Conservation (phyloP, 1,140 invertebrate genomes). For the Ruditapes philippinarum region DNA sequence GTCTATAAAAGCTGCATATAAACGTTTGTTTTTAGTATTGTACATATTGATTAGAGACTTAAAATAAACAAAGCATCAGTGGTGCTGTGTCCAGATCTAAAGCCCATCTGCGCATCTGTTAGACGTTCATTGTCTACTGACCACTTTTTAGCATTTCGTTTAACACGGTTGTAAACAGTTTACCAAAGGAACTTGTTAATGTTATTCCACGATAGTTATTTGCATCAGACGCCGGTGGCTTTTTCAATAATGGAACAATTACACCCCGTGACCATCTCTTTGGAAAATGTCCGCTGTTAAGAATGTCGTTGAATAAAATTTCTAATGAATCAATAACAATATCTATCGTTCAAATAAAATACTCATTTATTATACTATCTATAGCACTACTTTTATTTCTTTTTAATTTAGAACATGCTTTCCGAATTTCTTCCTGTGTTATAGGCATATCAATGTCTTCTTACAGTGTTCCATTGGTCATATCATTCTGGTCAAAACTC, state of each 20-base stretch:
- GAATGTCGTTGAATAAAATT: slow-evolving; percentile 22
- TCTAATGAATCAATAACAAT: background rate
- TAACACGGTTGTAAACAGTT: background rate
- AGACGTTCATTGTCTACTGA: background rate
- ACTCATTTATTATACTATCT: background rate
- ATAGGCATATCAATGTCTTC: background rate
- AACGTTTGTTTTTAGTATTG: too few species aligned
- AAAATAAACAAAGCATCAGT: background rate
- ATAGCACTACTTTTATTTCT: background rate
- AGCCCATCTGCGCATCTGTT: background rate
- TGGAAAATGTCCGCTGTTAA: slow-evolving; percentile 6
- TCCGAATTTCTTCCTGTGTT: background rate
- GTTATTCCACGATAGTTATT: slow-evolving; percentile 45
- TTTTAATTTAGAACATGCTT: background rate
- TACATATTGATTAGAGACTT: too few species aligned
- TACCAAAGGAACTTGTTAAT: slow-evolving; percentile 13
- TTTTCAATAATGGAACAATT: background rate
- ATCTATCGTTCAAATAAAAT: slow-evolving; percentile 3
- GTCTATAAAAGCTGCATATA: background rate
- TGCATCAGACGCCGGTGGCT: background rate
- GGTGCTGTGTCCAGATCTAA: background rate
- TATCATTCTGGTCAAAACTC: background rate
- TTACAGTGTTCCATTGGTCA: background rate
- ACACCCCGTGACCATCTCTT: slow-evolving; percentile 5
- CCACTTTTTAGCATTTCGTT: background rate